phyloP scores from a whole-genome alignment of 2,888 invertebrate species.

The Trissoscelio sp. region DNA sequence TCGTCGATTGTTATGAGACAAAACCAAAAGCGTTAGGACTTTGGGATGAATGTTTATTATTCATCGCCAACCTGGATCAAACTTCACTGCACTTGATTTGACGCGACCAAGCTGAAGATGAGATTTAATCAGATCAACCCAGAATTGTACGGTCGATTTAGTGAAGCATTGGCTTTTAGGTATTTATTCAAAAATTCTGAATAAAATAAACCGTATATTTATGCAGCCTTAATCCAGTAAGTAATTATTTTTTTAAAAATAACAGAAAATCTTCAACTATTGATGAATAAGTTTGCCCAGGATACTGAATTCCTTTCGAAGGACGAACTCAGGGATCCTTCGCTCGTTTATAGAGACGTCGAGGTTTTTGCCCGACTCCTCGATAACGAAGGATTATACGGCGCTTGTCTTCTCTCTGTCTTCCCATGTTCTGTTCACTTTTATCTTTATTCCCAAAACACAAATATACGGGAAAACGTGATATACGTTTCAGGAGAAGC shows the following conservation, averaged over 20 bases:
- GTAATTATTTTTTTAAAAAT: too few species aligned
- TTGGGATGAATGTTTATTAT: constrained; percentile 35
- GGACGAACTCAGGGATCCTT: constrained; percentile 8
- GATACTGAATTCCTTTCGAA: constrained; percentile 26
- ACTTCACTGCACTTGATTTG: constrained; percentile 12
- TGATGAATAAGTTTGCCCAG: not conserved
- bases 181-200: not conserved
- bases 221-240: too few species aligned
- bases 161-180: not conserved
- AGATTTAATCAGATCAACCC: constrained; percentile 21
- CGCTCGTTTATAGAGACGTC: constrained; percentile 58
- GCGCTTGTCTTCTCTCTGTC: constrained; percentile 48
- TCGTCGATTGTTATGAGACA: too few species aligned
- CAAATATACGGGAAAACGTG: not conserved
- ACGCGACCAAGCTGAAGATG: constrained; percentile 9
- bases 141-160: constrained; percentile 1
- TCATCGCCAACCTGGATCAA: constrained; percentile 9
- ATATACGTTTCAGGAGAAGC: not conserved
- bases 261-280: too few species aligned
- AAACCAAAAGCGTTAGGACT: too few species aligned
- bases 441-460: constrained; percentile 51
- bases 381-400: constrained; percentile 65
- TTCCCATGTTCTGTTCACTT: constrained; percentile 44
- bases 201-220: too few species aligned
- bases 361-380: constrained; percentile 50